phyloP scores from a whole-genome alignment of 2,113 vertebrate genomes.

The Peromyscus californicus region DNA sequence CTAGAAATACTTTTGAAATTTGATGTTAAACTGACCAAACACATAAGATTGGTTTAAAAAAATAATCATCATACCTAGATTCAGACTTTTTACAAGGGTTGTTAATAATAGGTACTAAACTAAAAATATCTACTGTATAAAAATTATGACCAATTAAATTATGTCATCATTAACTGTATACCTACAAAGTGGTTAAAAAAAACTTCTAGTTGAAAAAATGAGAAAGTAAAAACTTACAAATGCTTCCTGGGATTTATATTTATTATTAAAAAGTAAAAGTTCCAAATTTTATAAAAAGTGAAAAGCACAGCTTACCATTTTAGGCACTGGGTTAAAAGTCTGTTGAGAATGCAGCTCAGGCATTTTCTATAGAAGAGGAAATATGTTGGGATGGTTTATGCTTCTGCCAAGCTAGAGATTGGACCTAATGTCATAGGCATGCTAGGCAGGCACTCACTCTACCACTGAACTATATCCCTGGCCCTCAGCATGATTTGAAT shows the following conservation, averaged over 20 bases:
- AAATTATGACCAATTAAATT: slow-evolving; percentile 22
- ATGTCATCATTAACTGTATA: not conserved
- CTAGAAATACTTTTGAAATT: slow-evolving; percentile 54
- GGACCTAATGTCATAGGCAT: not conserved
- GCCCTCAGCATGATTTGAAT: not conserved
- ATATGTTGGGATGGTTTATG: not conserved
- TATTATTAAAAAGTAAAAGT: not conserved
- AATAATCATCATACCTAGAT: not conserved
- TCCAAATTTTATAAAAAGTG: slow-evolving; percentile 27
- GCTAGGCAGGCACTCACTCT: not conserved
- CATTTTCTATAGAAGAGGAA: not conserved
- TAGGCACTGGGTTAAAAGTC: not conserved
- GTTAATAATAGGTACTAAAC: slow-evolving; percentile 30
- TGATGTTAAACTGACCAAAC: slow-evolving; percentile 46
- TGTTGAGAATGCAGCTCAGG: not conserved
- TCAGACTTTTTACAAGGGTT: not conserved
- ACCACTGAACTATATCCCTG: not conserved
- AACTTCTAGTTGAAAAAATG: slow-evolving; percentile 13
- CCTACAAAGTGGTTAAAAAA: not conserved
- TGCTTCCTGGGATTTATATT: not conserved
- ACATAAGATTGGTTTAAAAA: slow-evolving; percentile 29
- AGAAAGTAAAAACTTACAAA: slow-evolving; percentile 27
- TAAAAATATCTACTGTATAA: slow-evolving; percentile 10
- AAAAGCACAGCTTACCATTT: not conserved
- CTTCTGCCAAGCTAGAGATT: not conserved